phyloP scores from a whole-genome alignment of 2,888 invertebrate species.

The Pterobdella sp. region DNA sequence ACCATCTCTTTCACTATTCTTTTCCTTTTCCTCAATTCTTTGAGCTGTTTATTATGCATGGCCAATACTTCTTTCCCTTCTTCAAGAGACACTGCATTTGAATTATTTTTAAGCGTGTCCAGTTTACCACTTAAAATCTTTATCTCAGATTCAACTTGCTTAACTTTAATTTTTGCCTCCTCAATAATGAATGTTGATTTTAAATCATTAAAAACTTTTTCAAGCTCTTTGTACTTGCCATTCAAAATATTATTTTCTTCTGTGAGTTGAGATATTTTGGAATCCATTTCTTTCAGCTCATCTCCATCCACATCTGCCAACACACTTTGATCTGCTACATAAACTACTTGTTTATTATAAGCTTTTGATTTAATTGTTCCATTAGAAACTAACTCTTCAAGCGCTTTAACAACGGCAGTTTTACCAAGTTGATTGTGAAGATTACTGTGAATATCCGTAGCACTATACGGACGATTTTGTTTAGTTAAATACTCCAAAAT shows the following conservation, averaged over 20 bases:
- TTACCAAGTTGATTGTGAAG: slow-evolving; percentile 71
- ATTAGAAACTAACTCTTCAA: slow-evolving; percentile 64
- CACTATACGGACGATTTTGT: slow-evolving; percentile 75
- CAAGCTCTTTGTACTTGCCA: slow-evolving; percentile 48
- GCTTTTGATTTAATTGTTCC: slow-evolving; percentile 64
- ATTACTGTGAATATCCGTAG: slow-evolving; percentile 70
- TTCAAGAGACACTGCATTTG: slow-evolving; percentile 56
- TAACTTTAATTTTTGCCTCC: not conserved
- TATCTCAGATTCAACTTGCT: not conserved
- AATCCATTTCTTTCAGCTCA: slow-evolving; percentile 57
- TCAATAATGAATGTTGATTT: slow-evolving; percentile 18
- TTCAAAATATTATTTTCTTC: slow-evolving; percentile 48
- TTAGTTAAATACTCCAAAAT: slow-evolving; percentile 66
- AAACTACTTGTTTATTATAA: slow-evolving; percentile 81
- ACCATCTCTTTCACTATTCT: slow-evolving; percentile 68
- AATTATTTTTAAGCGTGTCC: slow-evolving; percentile 54
- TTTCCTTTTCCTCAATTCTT: slow-evolving; percentile 63
- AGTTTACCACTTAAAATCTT: slow-evolving; percentile 28
- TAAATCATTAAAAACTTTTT: slow-evolving; percentile 39
- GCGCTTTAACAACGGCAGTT: slow-evolving; percentile 66
- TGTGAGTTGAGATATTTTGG: slow-evolving; percentile 47
- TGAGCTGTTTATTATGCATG: not conserved
- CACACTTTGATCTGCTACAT: slow-evolving; percentile 60
- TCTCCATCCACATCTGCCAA: slow-evolving; percentile 49
- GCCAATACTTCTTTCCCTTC: slow-evolving; percentile 55